A percentile compares a stretch with the other conserved stretches of the same genome.
Evolutionary conservation across 2,113 vertebrate genomes (phyloP).

Genomic region (Pardalotus punctatus): DNA sequence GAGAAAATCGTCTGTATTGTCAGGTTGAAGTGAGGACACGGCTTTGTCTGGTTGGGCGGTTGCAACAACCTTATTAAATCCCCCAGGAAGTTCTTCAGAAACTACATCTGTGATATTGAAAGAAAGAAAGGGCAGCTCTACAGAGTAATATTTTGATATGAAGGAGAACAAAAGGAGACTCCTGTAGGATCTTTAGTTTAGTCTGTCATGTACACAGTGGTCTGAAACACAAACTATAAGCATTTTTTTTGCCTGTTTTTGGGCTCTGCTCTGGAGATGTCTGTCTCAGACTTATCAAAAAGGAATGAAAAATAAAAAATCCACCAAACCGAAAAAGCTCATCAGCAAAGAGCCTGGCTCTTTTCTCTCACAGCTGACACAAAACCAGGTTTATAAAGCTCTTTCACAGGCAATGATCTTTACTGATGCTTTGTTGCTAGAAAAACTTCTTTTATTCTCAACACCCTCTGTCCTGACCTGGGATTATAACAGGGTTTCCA

Average conservation of each 20-base stretch:
- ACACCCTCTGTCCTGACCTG: not conserved
- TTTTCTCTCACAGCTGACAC: not conserved
- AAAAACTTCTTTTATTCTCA: not conserved
- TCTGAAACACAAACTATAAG: not conserved
- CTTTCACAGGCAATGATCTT: not conserved
- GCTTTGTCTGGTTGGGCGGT: not conserved
- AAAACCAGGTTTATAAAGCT: not conserved
- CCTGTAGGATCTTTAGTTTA: not conserved
- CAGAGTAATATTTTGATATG: not conserved
- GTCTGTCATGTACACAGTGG: not conserved
- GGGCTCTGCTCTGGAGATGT: not conserved
- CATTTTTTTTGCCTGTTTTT: not conserved
- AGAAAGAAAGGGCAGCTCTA: not conserved
- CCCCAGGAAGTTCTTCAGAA: slow-evolving; percentile 10
- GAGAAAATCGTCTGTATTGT: not conserved
- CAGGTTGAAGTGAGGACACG: not conserved
- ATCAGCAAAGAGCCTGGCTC: not conserved
- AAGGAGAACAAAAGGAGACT: not conserved
- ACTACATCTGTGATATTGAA: not conserved
- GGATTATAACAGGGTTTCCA: not conserved
- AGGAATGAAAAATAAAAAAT: not conserved
- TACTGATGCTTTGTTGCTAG: not conserved
- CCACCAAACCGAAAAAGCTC: not conserved
- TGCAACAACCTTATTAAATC: slow-evolving; percentile 21
- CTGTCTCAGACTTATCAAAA: not conserved